Base-by-base conservation (phyloP, 2,797 vertebrate species). In the Oryzias sinensis region DNA sequence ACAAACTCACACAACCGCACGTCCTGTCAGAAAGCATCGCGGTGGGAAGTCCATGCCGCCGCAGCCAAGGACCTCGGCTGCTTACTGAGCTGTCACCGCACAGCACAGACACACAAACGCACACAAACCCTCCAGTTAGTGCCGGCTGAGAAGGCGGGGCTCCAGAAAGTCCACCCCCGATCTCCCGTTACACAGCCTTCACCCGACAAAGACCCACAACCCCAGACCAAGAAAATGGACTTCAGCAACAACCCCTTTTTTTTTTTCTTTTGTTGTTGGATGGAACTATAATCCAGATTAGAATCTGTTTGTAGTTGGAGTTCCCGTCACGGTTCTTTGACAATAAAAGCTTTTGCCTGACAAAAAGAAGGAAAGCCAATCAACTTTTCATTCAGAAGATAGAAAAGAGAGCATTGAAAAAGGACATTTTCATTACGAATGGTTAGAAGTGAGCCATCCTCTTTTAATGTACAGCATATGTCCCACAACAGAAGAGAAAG, bases 1-100 rank as follows among this genome's bases (percentile, higher is more conserved):
- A 62, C 56, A 66, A 64, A 53, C 17, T 62, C 71, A 65, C 61
- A 48, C 72, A 8, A 41, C 29, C 15, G 43, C 72, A 74, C 55
- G 43, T 44, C 63, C 69, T 63, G 76, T 81, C 82, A 81, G 75
- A 87, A 69, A 14, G 55, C 78, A 58, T 78, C 55, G 0, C 53
- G 17, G 56, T 70, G 72, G 68, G 71, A 66, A 15, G 62, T 65
- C 82, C 87, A 87, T 88, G 62, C 66, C 27, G 48, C 67, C 47
- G 43, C 66, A 59, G 75, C 64, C 43, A 65, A 70, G 47, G 61
- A 59, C 74, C 73, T 71, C 68, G 78, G 76, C 77, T 2, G 68
- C 83, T 83, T 57, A 80, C 65, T 80, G 79, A 84, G 78, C 84
- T 78, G 87, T 85, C 86, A 85, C 63, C 45, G 76, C 56, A 15